phyloP scores from a whole-genome alignment of 2,797 vertebrate genomes.

The Menidia menidia region DNA sequence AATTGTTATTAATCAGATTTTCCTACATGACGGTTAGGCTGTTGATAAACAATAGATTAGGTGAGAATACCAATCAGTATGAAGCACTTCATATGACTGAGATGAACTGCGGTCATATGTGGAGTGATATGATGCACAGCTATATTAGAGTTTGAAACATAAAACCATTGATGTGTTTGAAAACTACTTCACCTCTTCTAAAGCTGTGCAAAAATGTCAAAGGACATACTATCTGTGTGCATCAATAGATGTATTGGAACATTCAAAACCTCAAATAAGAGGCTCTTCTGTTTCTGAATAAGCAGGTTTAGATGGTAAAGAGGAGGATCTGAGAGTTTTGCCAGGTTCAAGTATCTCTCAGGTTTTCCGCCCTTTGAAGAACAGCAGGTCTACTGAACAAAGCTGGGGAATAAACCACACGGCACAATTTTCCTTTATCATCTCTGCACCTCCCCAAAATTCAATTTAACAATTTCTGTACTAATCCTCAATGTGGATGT shows the following conservation, averaged over 20 bases:
- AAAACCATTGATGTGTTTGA: neutral
- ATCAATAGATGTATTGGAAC: constrained; percentile 7
- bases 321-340: constrained; percentile 37
- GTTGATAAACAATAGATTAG: neutral
- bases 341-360: constrained; percentile 40
- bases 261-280: constrained; percentile 22
- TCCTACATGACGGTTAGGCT: neutral
- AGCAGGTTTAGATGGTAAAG: constrained; percentile 39
- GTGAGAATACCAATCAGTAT: neutral
- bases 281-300: constrained; percentile 51
- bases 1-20: neutral
- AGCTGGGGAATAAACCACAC: constrained; percentile 35
- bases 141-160: constrained; percentile 13
- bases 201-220: neutral
- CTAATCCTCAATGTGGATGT: constrained; percentile 62
- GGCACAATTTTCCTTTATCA: constrained; percentile 49
- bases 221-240: neutral
- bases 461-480: constrained; percentile 55
- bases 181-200: neutral
- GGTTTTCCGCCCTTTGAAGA: constrained; percentile 52
- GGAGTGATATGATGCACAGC: neutral
- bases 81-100: neutral
- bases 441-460: constrained; percentile 54
- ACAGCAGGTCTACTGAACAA: constrained; percentile 43
- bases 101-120: neutral